Evolutionary conservation across 1,140 invertebrate genomes (phyloP).

Genomic region (Micrasema longulum): DNA sequence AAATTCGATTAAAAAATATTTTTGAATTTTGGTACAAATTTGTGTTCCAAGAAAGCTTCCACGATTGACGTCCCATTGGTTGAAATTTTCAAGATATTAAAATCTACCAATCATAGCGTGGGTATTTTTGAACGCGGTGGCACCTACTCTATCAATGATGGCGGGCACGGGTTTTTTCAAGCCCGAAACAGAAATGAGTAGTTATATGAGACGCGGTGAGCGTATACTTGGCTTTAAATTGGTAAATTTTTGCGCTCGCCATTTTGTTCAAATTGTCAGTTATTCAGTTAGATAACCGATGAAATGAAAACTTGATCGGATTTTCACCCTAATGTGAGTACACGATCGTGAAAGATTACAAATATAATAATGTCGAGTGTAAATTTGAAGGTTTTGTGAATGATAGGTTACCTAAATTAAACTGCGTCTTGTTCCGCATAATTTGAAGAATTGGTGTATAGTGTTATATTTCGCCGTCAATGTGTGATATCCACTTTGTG

Average conservation of each 20-base stretch:
- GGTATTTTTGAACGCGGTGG: not conserved
- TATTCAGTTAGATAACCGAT: slow-evolving; percentile 65
- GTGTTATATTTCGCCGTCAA: slow-evolving; percentile 27
- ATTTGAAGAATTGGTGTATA: slow-evolving; percentile 15
- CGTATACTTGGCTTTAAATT: slow-evolving; percentile 67
- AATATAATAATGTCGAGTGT: slow-evolving; percentile 39
- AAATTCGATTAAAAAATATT: no score
- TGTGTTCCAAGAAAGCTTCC: not conserved
- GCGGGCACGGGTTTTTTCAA: slow-evolving; percentile 69
- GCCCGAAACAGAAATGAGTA: slow-evolving; percentile 67
- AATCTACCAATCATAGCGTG: slow-evolving; percentile 30
- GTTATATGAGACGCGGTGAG: slow-evolving; percentile 65
- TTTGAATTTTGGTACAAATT: slow-evolving; percentile 15
- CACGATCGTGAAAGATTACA: slow-evolving; percentile 32
- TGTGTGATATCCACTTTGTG: not conserved
- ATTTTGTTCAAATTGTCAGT: slow-evolving; percentile 67
- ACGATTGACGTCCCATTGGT: slow-evolving; percentile 22
- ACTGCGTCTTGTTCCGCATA: slow-evolving; percentile 37
- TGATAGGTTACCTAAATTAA: slow-evolving; percentile 38
- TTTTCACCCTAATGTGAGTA: slow-evolving; percentile 36
- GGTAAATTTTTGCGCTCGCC: slow-evolving; percentile 67
- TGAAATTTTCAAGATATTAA: slow-evolving; percentile 22
- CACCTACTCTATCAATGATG: slow-evolving; percentile 58
- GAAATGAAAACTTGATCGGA: slow-evolving; percentile 37
- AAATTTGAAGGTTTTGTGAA: slow-evolving; percentile 47